Base-by-base conservation (phyloP, 2,888 invertebrate species). In the Alloplasta piceator region DNA sequence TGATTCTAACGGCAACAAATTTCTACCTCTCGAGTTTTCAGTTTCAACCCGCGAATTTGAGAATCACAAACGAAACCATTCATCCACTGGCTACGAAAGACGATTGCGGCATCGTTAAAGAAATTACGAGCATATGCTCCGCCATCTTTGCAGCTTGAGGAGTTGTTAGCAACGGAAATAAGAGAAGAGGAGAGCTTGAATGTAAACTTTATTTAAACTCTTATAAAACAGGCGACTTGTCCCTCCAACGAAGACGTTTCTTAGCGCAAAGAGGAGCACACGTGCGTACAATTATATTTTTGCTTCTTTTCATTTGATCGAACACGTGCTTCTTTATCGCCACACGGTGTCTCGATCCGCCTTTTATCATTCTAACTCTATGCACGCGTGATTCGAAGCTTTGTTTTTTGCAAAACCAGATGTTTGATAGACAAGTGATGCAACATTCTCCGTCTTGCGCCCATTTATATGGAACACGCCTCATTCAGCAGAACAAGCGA, bases 321-420 rank as follows among this genome's bases (percentile, higher is more conserved):
- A 36, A 64, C 73, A 64, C 61, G 52, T 66, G 66, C 61, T 71
- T 26, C 46, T 41, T 12, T 55, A 12, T 46, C 55, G 60, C 60
- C 60, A 12, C 63, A 38, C 71, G 52, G 41, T 39, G 12, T 39
- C 41, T 43, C 7, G 10, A 9, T 26, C 43, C 10, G 50, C 6
- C 39, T 39, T 12, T 9, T 41, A 39, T 50, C 36, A 38, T 55
- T 56, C 39, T 56, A 46, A 12, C 55, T 72, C 66, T 55, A n/a
- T 26, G 26, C n/a, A 52, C 70, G 16, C 52, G 48, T 61, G 41
- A 64, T 74, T 80, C 55, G 61, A 61, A 63, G 48, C 67, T 80
- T 61, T 67, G 66, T 70, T 76, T 76, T 26, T 52, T 61, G 46
- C 48, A 66, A 48, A 16, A 7, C 64, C 75, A 76, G 71, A 80